Evolutionary conservation across 2,888 invertebrate genomes (phyloP), one percentile per base, ranked within the genome.

Genomic region (Gonocerus acuteangulatus): DNA sequence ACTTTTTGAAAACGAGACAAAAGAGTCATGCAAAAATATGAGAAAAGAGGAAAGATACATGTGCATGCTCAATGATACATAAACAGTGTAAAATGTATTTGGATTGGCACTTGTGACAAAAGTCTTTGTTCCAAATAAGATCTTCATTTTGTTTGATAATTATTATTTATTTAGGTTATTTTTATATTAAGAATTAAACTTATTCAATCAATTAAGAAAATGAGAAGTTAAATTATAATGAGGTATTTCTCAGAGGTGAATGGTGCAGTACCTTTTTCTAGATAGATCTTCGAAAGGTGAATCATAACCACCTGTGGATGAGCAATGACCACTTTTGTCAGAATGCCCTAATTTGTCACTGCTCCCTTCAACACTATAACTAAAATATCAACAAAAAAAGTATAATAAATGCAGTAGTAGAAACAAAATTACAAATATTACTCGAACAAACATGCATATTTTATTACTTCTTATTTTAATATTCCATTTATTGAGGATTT

Each of bases 251-350:
- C 51, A 44, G 36, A 60, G n/a, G 42, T 61, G 36, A 23, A 51
- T 21, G 34, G 22, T 44, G 44, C n/a, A 34, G 36, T 57, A 66
- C 64, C 66, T 66, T 22, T 59, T 59, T 47, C 61, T 64, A 34
- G 59, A 47, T 19, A 62, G 63, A 44, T 86, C 85, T 64, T 86
- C 86, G 44, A 81, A 80, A 13, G 85, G 84, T 71, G 85, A 85
- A 73, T 86, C 86, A 71, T 85, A 85, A 73, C 86, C 85, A 1
- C 86, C 86, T 2, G 86, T 85, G 3, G 85, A 85, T 32, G 85
- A 85, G 73, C 85, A 85, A 65, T 83, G 82, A 62, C 66, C 79
- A 62, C 83, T 74, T 84, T 84, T 66, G 60, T 68, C 68, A 45
- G 68, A 68, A 48, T 66, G 63, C 58, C 65, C 62, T 65, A 65